phyloP scores from a whole-genome alignment of 2,888 invertebrate species.

The Craniophora ligustri region DNA sequence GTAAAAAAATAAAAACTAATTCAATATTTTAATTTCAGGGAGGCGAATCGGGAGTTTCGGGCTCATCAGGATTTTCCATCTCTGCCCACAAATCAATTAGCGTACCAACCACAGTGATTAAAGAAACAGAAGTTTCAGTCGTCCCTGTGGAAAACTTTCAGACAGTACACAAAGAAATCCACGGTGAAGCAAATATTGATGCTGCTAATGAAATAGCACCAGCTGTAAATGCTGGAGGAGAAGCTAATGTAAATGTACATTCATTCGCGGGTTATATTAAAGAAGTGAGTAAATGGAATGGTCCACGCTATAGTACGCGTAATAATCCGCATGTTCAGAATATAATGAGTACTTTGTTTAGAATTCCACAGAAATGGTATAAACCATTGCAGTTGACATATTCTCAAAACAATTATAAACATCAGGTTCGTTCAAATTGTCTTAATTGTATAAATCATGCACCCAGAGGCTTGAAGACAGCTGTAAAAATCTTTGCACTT shows the following conservation, averaged over 20 bases:
- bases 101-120: slow-evolving; percentile 57
- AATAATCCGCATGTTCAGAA: slow-evolving; percentile 57
- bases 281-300: slow-evolving; percentile 78
- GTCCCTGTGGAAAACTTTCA: slow-evolving; percentile 54
- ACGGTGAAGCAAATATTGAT: slow-evolving; percentile 68
- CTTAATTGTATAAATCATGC: slow-evolving; percentile 38
- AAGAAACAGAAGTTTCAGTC: slow-evolving; percentile 58
- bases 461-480: slow-evolving; percentile 68
- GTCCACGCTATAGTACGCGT: slow-evolving; percentile 23
- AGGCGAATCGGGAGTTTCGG: slow-evolving; percentile 66
- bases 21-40: slow-evolving; percentile 62
- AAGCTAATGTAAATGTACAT: slow-evolving; percentile 54
- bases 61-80: slow-evolving; percentile 68
- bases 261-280: slow-evolving; percentile 65
- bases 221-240: slow-evolving; percentile 46
- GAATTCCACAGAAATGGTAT: slow-evolving; percentile 56
- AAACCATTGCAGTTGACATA: slow-evolving; percentile 54
- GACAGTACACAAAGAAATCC: slow-evolving; percentile 58
- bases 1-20: neutral
- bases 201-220: slow-evolving; percentile 70
- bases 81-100: slow-evolving; percentile 67
- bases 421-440: slow-evolving; percentile 69
- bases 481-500: slow-evolving; percentile 39
- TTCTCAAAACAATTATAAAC: slow-evolving; percentile 48
- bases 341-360: slow-evolving; percentile 64